Evolutionary conservation across 2,888 invertebrate species (phyloP).

Genomic region (Euplagia quadripunctaria): DNA sequence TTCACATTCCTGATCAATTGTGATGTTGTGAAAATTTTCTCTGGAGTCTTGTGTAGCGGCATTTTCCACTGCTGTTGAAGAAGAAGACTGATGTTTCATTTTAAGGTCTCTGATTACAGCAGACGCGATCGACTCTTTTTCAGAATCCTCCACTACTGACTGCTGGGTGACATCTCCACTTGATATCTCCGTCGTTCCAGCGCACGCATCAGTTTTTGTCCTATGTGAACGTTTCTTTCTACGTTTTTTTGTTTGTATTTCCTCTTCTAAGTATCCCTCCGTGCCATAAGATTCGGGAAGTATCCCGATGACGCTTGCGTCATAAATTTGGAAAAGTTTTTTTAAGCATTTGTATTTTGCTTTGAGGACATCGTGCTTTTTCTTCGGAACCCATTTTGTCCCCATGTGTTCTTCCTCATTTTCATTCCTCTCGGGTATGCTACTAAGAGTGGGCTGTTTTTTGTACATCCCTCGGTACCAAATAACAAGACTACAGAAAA

Average conservation of each 20-base stretch:
- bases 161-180: slow-evolving; percentile 59
- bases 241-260: slow-evolving; percentile 42
- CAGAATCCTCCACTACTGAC: slow-evolving; percentile 23
- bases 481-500: slow-evolving; percentile 57
- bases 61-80: slow-evolving; percentile 56
- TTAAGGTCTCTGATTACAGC: slow-evolving; percentile 67
- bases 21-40: slow-evolving; percentile 15
- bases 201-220: slow-evolving; percentile 75
- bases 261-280: slow-evolving; percentile 40
- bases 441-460: slow-evolving; percentile 62
- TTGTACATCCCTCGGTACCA: slow-evolving; percentile 60
- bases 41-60: slow-evolving; percentile 56
- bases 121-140: slow-evolving; percentile 56
- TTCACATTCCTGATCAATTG: slow-evolving; percentile 52
- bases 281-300: slow-evolving; percentile 62
- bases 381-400: slow-evolving; percentile 80
- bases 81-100: slow-evolving; percentile 56
- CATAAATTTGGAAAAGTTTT: slow-evolving; percentile 81
- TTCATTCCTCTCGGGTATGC: slow-evolving; percentile 74
- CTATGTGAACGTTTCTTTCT: slow-evolving; percentile 68
- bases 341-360: slow-evolving; percentile 83
- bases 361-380: slow-evolving; percentile 80
- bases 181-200: slow-evolving; percentile 67
- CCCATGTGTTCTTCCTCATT: slow-evolving; percentile 59
- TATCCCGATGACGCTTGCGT: slow-evolving; percentile 76